These are phyloP conservation scores for Melipona beecheii DNA, from an alignment of 2,888 invertebrate species.

Conservation along the genomic window DNA sequence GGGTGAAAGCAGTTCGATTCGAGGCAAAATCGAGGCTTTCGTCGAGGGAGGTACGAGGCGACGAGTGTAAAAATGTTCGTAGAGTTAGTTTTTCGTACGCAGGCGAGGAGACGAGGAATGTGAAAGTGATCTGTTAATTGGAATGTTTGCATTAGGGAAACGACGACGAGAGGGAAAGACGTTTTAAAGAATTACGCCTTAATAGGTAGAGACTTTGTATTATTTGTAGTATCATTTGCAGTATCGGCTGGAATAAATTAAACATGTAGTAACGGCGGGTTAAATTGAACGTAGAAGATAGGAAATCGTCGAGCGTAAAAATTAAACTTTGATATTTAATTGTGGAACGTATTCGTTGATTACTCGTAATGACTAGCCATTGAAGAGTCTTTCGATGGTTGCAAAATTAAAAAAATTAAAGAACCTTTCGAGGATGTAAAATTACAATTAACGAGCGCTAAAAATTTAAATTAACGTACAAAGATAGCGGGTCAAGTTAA, in stretches of 20 bases:
- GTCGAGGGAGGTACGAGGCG: neutral
- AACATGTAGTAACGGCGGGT: neutral
- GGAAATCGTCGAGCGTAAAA: neutral
- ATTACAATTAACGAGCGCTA: too few species aligned
- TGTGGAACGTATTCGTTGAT: neutral
- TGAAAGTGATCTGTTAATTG: neutral
- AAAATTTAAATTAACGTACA: too few species aligned
- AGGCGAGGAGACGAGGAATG: neutral
- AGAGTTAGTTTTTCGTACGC: neutral
- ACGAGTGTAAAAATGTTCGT: neutral
- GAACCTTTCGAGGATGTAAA: too few species aligned
- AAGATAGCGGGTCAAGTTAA: too few species aligned
- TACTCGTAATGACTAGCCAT: neutral
- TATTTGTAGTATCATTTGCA: neutral
- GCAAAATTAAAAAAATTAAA: too few species aligned
- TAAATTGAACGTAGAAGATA: neutral
- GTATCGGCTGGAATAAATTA: neutral
- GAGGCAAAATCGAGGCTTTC: constrained; percentile 14
- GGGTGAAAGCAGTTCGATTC: constrained; percentile 34
- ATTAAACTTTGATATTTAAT: neutral
- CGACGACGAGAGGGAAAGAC: neutral
- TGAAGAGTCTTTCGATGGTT: neutral
- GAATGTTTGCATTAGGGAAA: neutral
- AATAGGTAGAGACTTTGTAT: neutral
- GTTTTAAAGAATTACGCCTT: neutral